Evolutionary conservation across 2,797 vertebrate genomes (phyloP), one percentile per base, ranked within the genome.

Genomic region (Protonibea diacanthus): DNA sequence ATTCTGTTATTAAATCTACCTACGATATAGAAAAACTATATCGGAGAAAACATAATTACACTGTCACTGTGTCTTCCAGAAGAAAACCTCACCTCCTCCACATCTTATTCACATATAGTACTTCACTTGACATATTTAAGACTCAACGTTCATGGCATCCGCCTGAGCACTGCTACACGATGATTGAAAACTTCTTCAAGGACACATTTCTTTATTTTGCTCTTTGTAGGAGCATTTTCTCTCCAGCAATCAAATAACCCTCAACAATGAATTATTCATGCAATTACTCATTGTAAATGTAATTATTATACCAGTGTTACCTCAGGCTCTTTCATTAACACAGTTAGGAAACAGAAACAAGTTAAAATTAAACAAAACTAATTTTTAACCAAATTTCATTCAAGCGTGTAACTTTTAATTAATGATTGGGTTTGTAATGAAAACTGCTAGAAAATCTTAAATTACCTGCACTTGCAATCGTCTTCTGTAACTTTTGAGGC

Each of bases 221-320:
- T 71, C 42, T 72, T 67, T 69, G 44, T 65, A 4, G 11, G 14
- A 71, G 20, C 57, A 61, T 53, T 81, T 80, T 53, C 45, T 53
- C 27, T 25, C 45, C 72, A 84, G 75, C 67, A 76, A 74, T 88
- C 83, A 9, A 29, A 56, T 44, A 42, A 76, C 71, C 57, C 27
- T 17, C 67, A 63, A 23, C 25, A 21, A 74, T 91, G 45, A 92
- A 86, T 92, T 76, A 91, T 86, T 87, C 78, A 90, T 84, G 80
- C 51, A 76, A 85, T 84, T 76, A 86, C 74, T 80, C 69, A 81
- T 74, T 56, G 77, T 81, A 70, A 82, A 75, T 81, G 58, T 81
- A 89, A 87, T 86, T 80, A 83, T 80, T 76, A 80, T 8, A 77
- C 23, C 10, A 47, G 21, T 42, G 52, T 55, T 76, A 84, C 82